Percentiles rank a stretch among this genome's conserved stretches.
These are phyloP conservation scores for Catocala fraxini DNA, from an alignment of 2,888 invertebrate genomes.

Conservation along the genomic window DNA sequence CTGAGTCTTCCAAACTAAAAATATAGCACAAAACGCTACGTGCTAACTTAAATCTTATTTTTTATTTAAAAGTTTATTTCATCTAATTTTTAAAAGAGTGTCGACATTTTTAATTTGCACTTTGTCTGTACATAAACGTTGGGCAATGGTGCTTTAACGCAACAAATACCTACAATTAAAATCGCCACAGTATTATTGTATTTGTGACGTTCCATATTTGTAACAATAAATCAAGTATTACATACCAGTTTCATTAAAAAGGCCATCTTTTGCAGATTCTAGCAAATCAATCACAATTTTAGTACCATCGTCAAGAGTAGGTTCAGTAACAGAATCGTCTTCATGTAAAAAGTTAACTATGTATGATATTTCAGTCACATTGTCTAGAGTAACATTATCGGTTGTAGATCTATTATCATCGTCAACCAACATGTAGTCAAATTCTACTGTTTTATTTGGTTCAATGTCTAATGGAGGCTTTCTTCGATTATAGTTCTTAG, in stretches of 20 bases:
- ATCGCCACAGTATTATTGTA: too few relatives aligned
- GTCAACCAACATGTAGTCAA: slow-evolving; percentile 42
- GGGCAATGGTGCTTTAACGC: too few relatives aligned
- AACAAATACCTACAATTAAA: too few relatives aligned
- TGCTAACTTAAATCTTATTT: too few relatives aligned
- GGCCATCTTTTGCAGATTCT: slow-evolving; percentile 28
- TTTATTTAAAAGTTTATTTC: too few relatives aligned
- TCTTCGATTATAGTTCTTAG: slow-evolving; percentile 45
- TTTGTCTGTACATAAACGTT: too few relatives aligned
- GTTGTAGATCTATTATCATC: slow-evolving; percentile 32
- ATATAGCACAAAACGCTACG: too few relatives aligned
- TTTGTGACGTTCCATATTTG: too few relatives aligned
- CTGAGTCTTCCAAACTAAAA: too few relatives aligned
- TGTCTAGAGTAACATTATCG: slow-evolving; percentile 5
- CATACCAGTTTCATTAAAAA: slow-evolving; percentile 32
- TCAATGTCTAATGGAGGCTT: slow-evolving; percentile 39
- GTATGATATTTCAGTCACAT: slow-evolving; percentile 14
- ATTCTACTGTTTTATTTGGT: slow-evolving; percentile 29
- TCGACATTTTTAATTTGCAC: too few relatives aligned
- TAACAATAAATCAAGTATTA: not conserved
- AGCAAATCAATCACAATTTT: slow-evolving; percentile 55
- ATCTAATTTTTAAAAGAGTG: too few relatives aligned
- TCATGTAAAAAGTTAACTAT: slow-evolving; percentile 19
- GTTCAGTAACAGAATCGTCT: slow-evolving; percentile 20
- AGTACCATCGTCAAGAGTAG: slow-evolving; percentile 23